Evolutionary conservation across 2,113 vertebrate genomes (phyloP).

Genomic region (Mixornis gularis): DNA sequence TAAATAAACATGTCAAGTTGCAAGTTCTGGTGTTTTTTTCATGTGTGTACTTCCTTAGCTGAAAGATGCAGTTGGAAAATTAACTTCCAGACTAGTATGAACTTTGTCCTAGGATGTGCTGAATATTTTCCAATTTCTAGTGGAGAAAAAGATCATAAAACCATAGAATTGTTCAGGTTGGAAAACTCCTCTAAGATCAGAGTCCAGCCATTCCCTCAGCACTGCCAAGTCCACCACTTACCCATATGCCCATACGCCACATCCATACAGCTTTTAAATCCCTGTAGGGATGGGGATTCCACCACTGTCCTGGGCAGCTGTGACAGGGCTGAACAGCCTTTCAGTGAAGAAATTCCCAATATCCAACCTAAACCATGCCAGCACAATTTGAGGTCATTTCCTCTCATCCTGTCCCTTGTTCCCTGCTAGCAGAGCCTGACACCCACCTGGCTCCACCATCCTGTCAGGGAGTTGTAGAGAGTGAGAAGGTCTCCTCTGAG

Average conservation of each 20-base stretch:
- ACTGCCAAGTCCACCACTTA: not conserved
- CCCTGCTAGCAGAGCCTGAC: not conserved
- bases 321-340: not conserved
- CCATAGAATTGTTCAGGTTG: not conserved
- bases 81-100: not conserved
- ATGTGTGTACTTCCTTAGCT: not conserved
- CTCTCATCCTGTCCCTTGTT: not conserved
- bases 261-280: not conserved
- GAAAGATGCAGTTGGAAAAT: not conserved
- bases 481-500: not conserved
- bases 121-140: not conserved
- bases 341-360: not conserved
- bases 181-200: not conserved
- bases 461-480: not conserved
- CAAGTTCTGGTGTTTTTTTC: not conserved
- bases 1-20: not conserved
- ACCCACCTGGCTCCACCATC: not conserved
- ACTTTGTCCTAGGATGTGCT: not conserved
- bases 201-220: not conserved
- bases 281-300: not conserved
- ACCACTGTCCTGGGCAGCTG: not conserved
- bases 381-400: not conserved
- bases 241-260: not conserved
- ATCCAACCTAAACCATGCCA: not conserved
- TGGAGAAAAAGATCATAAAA: not conserved